Base-by-base conservation (phyloP, 2,888 invertebrate species). In the Acronicta aceris region DNA sequence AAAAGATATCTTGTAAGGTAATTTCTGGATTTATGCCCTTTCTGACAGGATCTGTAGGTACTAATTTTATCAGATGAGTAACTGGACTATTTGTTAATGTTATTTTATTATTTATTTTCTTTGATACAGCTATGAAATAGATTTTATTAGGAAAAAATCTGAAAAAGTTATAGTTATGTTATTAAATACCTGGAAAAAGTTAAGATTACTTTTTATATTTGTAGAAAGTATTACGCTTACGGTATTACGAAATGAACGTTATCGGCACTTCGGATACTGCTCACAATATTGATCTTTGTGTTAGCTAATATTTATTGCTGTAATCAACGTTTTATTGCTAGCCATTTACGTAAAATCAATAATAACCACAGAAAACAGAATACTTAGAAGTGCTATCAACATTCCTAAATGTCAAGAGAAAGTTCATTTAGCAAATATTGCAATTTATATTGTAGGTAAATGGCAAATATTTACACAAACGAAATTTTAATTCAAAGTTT, bases 401-500 rank as follows among this genome's bases (percentile, higher is more conserved):
- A 15, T 33, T 36, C 1, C 27, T 43, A 36, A 60, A 49, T 16
- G 7, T n/a, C 5, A 38, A 36, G 13, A 36, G n/a, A 52, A 58
- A 40, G 21, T 48, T 30, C 2, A 41, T 49, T 30, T 36, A 16
- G 17, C 8, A 30, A 25, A 27, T 42, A 49, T 42, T 36, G 17
- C 9, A 43, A 45, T 42, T 69, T 38, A 40, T 15, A 40, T 25
- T 27, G n/a, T 50, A 30, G 9, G 9, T 30, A 38, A 50, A 47
- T 33, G 15, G 41, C 10, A 46, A 38, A 2, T 33, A 17, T 33
- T 48, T 47, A 55, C 8, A 27, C 1, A 47, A 36, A 27, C 5
- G 15, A 48, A 12, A 30, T 42, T 59, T 54, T 33, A 12, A 51
- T 54, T 25, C 6, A 54, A 54, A 16, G 16, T 33, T 42, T 42